A percentile compares a stretch with the other conserved stretches of the same genome.
phyloP scores from a whole-genome alignment of 1,140 invertebrate genomes.

The Calliopsis andreniformis region DNA sequence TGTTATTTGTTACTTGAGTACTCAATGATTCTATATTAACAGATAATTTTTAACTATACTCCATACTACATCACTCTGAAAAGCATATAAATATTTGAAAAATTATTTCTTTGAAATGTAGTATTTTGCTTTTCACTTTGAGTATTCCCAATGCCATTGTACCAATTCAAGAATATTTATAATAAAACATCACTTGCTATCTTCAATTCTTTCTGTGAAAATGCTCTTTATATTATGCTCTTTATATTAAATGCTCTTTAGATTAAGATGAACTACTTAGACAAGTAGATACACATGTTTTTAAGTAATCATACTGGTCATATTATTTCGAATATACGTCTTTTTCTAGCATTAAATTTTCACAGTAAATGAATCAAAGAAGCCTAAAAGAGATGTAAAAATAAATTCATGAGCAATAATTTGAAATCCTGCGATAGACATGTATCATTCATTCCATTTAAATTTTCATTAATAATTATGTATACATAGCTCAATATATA shows the following conservation, averaged over 20 bases:
- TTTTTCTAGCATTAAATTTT: background rate
- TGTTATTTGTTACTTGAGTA: background rate
- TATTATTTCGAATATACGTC: background rate
- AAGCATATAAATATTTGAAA: background rate
- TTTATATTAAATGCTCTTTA: background rate
- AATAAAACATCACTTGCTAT: background rate
- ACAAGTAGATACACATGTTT: background rate
- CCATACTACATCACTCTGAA: too few relatives aligned
- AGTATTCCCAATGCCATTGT: background rate
- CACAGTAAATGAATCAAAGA: background rate
- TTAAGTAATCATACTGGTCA: background rate
- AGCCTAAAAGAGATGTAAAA: background rate
- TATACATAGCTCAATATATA: conserved; percentile 51
- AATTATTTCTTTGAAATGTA: background rate
- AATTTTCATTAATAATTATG: conserved; percentile 53
- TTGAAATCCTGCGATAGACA: conserved; percentile 37
- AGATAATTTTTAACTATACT: too few relatives aligned
- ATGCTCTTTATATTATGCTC: background rate
- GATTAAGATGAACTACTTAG: background rate
- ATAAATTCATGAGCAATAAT: conserved; percentile 5
- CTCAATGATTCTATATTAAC: too few relatives aligned
- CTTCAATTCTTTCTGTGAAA: background rate
- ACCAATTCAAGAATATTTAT: background rate
- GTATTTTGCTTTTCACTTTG: background rate
- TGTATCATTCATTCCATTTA: conserved; percentile 19